phyloP scores from a whole-genome alignment of 2,888 invertebrate species.

The Ectemnius cavifrons region DNA sequence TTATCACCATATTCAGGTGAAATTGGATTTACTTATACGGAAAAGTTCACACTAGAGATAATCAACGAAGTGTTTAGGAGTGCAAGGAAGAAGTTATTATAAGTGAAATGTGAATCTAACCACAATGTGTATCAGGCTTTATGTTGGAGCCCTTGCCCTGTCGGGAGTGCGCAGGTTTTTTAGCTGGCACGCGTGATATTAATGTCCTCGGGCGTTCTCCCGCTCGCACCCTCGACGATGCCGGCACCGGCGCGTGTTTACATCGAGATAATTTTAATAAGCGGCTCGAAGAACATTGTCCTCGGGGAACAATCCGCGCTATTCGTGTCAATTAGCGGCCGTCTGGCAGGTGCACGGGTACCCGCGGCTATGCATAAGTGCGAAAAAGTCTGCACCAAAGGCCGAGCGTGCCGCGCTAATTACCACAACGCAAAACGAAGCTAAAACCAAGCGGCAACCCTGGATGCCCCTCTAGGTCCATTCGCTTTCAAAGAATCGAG shows the following conservation, averaged over 20 bases:
- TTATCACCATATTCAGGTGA: too few relatives aligned
- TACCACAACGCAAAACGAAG: constrained; percentile 44
- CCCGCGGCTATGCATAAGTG: constrained; percentile 34
- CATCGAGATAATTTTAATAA: constrained; percentile 33
- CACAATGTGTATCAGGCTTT: too few relatives aligned
- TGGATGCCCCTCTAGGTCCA: constrained; percentile 27
- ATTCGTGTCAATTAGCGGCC: constrained; percentile 60
- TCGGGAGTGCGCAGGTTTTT: too few relatives aligned
- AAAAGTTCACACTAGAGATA: too few relatives aligned
- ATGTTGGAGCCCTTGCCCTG: too few relatives aligned
- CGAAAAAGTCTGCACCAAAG: constrained; percentile 41
- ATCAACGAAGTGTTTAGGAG: too few relatives aligned
- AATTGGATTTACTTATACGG: too few relatives aligned
- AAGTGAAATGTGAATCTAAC: too few relatives aligned
- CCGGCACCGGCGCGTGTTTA: constrained; percentile 12
- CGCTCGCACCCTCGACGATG: too few relatives aligned
- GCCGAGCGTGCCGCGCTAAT: constrained; percentile 45
- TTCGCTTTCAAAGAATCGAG: constrained; percentile 44
- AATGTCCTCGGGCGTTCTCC: too few relatives aligned
- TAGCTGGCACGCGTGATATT: too few relatives aligned
- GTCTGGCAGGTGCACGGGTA: constrained; percentile 55
- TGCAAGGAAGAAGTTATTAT: too few relatives aligned
- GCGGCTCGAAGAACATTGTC: constrained; percentile 42
- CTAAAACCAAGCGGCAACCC: constrained; percentile 16
- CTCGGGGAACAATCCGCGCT: constrained; percentile 53